These are phyloP conservation scores for Selene dorsalis DNA, from an alignment of 2,797 vertebrate species.

Conservation along the genomic window DNA sequence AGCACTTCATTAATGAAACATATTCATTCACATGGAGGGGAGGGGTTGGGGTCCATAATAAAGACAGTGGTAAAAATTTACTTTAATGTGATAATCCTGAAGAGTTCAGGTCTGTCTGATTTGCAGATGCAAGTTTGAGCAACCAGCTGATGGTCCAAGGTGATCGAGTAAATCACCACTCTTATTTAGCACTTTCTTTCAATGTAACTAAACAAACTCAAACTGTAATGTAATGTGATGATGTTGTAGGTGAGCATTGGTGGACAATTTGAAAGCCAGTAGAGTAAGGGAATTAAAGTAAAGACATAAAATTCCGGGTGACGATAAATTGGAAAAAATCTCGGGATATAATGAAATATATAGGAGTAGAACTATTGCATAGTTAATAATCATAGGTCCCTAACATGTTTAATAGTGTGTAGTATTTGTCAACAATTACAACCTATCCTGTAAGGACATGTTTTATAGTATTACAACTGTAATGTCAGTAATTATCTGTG, in stretches of 20 bases:
- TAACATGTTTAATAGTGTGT: neutral
- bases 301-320: neutral
- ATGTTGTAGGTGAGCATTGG: neutral
- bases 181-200: neutral
- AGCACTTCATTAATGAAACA: slow-evolving; percentile 5
- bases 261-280: neutral
- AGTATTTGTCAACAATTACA: neutral
- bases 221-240: neutral
- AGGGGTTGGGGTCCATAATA: neutral
- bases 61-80: neutral
- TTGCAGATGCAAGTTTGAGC: neutral
- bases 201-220: neutral
- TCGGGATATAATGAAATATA: neutral
- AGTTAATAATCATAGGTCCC: too few relatives aligned
- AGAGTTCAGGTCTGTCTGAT: neutral
- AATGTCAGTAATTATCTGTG: neutral
- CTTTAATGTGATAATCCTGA: neutral
- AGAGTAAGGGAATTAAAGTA: neutral
- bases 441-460: neutral
- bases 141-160: neutral
- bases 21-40: neutral
- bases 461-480: neutral
- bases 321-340: neutral
- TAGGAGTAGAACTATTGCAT: neutral
- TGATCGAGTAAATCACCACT: neutral